phyloP scores from a whole-genome alignment of 2,888 invertebrate genomes.

The Archips xylosteana region DNA sequence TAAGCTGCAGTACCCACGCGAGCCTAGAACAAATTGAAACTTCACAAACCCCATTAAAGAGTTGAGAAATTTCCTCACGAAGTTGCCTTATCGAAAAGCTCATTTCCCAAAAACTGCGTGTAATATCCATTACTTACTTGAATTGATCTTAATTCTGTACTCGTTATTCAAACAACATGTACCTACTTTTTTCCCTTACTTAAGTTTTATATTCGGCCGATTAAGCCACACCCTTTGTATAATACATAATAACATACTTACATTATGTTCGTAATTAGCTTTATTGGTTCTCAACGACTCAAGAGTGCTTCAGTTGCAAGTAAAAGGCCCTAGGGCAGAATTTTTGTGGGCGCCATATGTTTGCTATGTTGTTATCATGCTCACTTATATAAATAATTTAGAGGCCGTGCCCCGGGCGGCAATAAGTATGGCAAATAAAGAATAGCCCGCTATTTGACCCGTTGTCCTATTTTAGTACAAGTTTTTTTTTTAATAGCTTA shows the following conservation, averaged over 20 bases:
- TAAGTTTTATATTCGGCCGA: not conserved
- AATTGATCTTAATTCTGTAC: no score
- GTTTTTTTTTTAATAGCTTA: not conserved
- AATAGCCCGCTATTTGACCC: constrained; percentile 24
- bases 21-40: no score
- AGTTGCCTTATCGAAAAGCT: no score
- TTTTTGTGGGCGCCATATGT: constrained; percentile 53
- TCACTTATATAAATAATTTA: constrained; percentile 40
- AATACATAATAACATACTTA: not conserved
- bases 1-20: no score
- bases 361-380: constrained; percentile 47
- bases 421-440: constrained; percentile 35
- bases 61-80: no score
- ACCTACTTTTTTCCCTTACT: not conserved
- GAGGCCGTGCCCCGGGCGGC: constrained; percentile 36
- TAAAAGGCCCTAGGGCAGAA: constrained; percentile 49
- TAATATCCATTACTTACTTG: no score
- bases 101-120: no score
- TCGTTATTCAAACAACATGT: not conserved
- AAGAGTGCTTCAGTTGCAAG: constrained; percentile 40
- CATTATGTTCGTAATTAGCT: constrained; percentile 24
- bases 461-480: constrained; percentile 11
- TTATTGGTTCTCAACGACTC: constrained; percentile 36
- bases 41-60: no score
- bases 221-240: not conserved